phyloP scores from a whole-genome alignment of 2,113 vertebrate species.

The Isurus oxyrinchus region DNA sequence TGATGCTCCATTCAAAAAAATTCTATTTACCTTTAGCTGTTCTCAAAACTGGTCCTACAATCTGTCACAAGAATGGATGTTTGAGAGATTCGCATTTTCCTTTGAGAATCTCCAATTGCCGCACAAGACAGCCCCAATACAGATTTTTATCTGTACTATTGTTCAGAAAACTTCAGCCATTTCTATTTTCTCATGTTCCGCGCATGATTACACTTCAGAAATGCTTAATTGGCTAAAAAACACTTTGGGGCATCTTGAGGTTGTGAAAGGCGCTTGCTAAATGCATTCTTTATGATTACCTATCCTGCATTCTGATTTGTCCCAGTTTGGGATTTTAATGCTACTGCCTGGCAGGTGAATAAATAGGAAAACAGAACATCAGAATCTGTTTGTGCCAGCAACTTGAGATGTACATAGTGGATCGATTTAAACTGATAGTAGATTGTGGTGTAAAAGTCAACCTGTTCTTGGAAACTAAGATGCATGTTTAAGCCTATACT shows the following conservation, averaged over 20 bases:
- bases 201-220: not conserved
- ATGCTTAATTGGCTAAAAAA: not conserved
- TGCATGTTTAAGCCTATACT: no score
- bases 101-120: not conserved
- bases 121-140: not conserved
- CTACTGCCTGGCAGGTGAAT: not conserved
- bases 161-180: not conserved
- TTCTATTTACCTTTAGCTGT: not conserved
- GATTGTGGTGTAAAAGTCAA: no score
- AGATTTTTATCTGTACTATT: not conserved
- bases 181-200: not conserved
- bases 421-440: not conserved
- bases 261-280: not conserved
- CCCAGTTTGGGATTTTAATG: not conserved
- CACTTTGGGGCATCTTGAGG: not conserved
- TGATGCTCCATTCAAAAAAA: not conserved
- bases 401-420: not conserved
- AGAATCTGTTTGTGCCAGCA: not conserved
- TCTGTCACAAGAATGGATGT: not conserved
- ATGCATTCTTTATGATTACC: not conserved
- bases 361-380: not conserved
- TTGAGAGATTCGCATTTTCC: not conserved
- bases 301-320: not conserved
- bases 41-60: not conserved
- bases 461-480: no score